Percentiles rank a stretch among this genome's conserved stretches.
phyloP scores from a whole-genome alignment of 1,140 invertebrate genomes.

The Halesus radiatus region DNA sequence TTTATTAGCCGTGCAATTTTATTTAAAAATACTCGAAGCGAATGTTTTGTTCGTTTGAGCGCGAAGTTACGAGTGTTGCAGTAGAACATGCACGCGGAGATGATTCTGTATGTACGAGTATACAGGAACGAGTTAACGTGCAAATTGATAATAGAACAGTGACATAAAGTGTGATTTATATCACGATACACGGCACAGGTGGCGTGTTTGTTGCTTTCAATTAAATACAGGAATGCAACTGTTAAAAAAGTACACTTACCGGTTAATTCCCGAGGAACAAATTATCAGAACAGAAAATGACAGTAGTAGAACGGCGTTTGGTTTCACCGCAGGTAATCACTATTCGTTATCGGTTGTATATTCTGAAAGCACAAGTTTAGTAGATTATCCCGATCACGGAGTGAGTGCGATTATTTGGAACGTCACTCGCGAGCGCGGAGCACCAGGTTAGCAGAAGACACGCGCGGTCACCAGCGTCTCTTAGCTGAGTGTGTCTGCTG shows the following conservation, averaged over 20 bases:
- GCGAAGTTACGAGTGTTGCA: too few species aligned
- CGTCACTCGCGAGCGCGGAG: slow-evolving; percentile 40
- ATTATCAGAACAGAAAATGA: slow-evolving; percentile 41
- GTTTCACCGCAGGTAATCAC: slow-evolving; percentile 37
- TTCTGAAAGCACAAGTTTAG: slow-evolving; percentile 28
- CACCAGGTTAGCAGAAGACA: slow-evolving; percentile 43
- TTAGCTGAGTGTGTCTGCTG: slow-evolving; percentile 37
- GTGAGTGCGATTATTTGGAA: slow-evolving; percentile 7
- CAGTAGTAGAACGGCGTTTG: slow-evolving; percentile 18
- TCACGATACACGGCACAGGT: too few species aligned
- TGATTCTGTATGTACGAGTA: too few species aligned
- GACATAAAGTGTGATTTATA: too few species aligned
- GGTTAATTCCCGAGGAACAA: slow-evolving; percentile 10
- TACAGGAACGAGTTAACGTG: too few species aligned
- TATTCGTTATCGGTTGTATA: slow-evolving; percentile 1
- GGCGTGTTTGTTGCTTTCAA: too few species aligned
- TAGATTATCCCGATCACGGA: slow-evolving; percentile 16
- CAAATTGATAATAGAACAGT: background rate
- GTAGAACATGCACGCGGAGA: too few species aligned
- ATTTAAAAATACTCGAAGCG: too few species aligned
- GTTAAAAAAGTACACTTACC: slow-evolving; percentile 12
- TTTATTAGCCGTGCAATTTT: too few species aligned
- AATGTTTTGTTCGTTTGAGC: too few species aligned
- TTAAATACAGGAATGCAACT: too few species aligned
- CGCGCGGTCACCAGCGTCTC: slow-evolving; percentile 40